Base-by-base conservation (phyloP, 2,113 vertebrate genomes). In the Lasiurus borealis region DNA sequence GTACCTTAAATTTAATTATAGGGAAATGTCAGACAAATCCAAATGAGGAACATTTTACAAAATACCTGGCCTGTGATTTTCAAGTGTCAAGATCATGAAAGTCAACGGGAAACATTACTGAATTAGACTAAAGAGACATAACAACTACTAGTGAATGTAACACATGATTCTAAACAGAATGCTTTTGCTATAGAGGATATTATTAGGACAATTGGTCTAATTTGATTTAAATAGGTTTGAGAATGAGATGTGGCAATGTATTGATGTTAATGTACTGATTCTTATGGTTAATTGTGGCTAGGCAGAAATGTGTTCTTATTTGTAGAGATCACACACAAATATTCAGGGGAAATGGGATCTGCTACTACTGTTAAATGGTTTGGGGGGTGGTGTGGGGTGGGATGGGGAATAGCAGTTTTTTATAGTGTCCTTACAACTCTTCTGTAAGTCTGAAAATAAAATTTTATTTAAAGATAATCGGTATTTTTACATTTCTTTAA, bases 401-500 rank as follows among this genome's bases (percentile, higher is more conserved):
- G 48, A 4, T 13, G 8, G 6, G n/a, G 11, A 25, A 78, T 5
- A 29, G 82, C 4, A 8, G 18, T 31, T 86, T 21, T 29, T 66
- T 50, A 68, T 13, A 69, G 3, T 44, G 1, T 10, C 52, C 84
- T 54, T 36, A 69, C 5, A 76, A 44, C 11, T 71, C 25, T 50
- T 59, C 21, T 76, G 5, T 57, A 90, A 71, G 6, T 86, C 86
- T 90, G 27, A 59, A 95, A 86, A 50, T 72, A 73, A 84, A 68
- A 8, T 18, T 40, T 23, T 52, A 5, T 54, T 77, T 72, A 34
- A 81, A 93, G 34, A 54, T 66, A 46, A 86, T 80, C 5, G 6
- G 46, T 44, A 62, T 90, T 48, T 90, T 91, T 59, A 82, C 21
- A 25, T 13, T 80, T 48, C 44, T 52, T 68, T 36, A 21, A 52